Evolutionary conservation across 2,888 invertebrate genomes (phyloP).

Genomic region (Mamestra brassicae): DNA sequence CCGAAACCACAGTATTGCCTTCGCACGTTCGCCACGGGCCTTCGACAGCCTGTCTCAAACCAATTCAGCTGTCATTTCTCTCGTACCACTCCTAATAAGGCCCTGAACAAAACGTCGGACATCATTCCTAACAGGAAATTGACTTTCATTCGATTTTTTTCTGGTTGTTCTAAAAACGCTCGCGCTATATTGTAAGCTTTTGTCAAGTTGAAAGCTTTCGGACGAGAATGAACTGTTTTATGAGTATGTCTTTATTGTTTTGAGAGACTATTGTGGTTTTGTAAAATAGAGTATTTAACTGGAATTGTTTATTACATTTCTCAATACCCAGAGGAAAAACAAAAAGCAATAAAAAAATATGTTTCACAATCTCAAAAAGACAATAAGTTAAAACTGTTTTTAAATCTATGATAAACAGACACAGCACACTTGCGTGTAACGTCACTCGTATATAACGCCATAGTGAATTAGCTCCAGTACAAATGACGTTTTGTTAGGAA

Average conservation of each 20-base stretch:
- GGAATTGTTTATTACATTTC: too few species aligned
- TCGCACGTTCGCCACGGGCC: slow-evolving; percentile 39
- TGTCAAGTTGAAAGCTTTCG: slow-evolving; percentile 49
- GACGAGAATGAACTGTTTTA: slow-evolving; percentile 36
- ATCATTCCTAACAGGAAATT: slow-evolving; percentile 75
- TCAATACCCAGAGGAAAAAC: too few species aligned
- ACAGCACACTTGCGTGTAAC: too few species aligned
- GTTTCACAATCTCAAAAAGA: too few species aligned
- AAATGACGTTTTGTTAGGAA: too few species aligned
- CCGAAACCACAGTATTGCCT: slow-evolving; percentile 11
- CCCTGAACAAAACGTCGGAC: slow-evolving; percentile 70
- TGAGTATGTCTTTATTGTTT: slow-evolving; percentile 9
- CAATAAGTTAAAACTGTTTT: too few species aligned
- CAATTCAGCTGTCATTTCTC: slow-evolving; percentile 69
- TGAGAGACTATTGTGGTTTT: background rate
- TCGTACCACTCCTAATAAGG: slow-evolving; percentile 67
- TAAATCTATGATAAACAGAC: too few species aligned
- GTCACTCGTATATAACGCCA: too few species aligned
- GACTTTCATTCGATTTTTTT: slow-evolving; percentile 74
- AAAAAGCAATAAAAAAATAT: too few species aligned
- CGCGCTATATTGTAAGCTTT: slow-evolving; percentile 53
- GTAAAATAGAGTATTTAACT: too few species aligned
- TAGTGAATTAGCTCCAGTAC: too few species aligned
- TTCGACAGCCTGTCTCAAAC: slow-evolving; percentile 38
- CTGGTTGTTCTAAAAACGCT: slow-evolving; percentile 57